Evolutionary conservation across 2,113 vertebrate species (phyloP).

Genomic region (Microtus montanus): DNA sequence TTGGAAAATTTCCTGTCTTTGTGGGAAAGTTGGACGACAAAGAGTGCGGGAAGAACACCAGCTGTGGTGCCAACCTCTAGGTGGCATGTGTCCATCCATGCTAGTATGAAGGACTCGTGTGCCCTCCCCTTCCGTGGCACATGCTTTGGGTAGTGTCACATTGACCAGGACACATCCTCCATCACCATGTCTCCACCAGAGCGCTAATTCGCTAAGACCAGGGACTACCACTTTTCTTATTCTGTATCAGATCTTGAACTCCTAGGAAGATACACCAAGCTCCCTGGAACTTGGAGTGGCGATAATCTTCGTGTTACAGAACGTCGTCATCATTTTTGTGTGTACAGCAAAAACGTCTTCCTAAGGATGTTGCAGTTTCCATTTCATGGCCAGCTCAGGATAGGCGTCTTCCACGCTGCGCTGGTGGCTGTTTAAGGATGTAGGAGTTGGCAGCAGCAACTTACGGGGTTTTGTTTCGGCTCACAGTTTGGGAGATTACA

Average conservation of each 20-base stretch:
- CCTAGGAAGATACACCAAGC: background rate
- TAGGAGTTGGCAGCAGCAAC: background rate
- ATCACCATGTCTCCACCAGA: background rate
- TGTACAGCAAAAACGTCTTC: background rate
- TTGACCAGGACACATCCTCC: fast-evolving
- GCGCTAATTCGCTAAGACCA: fast-evolving
- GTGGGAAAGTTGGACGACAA: fast-evolving
- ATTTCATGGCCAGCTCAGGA: fast-evolving
- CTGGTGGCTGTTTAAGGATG: background rate
- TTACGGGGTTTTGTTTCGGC: background rate
- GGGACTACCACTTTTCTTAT: background rate
- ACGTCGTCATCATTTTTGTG: background rate
- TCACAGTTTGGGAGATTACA: background rate
- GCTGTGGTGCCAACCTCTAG: fast-evolving
- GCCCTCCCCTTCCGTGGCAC: too few relatives aligned
- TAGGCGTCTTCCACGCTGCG: background rate
- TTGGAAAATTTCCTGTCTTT: background rate
- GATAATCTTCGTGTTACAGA: background rate
- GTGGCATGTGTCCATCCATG: fast-evolving
- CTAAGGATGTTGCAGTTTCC: too few relatives aligned
- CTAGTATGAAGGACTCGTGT: fast-evolving
- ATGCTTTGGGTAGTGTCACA: fast-evolving
- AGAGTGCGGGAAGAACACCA: fast-evolving
- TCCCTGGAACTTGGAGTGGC: background rate
- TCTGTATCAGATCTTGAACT: background rate